These are phyloP conservation scores for Anthonomus grandis DNA, from an alignment of 1,140 invertebrate species.

Conservation along the genomic window DNA sequence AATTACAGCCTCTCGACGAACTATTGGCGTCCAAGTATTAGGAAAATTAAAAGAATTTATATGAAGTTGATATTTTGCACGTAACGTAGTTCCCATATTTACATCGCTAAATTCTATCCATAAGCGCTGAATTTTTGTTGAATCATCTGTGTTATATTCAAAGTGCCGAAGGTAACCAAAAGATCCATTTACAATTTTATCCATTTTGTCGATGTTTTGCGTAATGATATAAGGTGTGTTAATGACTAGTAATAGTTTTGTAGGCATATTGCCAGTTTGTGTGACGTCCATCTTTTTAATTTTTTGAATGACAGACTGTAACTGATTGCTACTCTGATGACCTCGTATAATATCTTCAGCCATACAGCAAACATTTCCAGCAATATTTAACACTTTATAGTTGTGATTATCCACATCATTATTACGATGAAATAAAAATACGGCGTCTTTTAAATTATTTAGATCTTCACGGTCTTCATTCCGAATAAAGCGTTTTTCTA, in stretches of 20 bases:
- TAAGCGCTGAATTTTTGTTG: neutral
- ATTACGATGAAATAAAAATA: too few relatives aligned
- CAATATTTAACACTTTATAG: too few relatives aligned
- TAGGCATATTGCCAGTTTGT: too few relatives aligned
- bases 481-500: neutral
- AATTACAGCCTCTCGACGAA: neutral
- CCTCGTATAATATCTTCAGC: neutral
- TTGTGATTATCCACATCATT: conserved; percentile 3
- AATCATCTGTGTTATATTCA: neutral
- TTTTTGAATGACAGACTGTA: too few relatives aligned
- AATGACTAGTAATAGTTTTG: too few relatives aligned
- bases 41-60: too few relatives aligned
- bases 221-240: neutral
- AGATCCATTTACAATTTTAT: too few relatives aligned
- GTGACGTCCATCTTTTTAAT: too few relatives aligned
- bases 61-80: too few relatives aligned
- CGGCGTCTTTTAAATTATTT: neutral
- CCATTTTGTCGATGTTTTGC: too few relatives aligned
- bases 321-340: neutral
- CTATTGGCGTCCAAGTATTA: neutral
- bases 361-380: too few relatives aligned
- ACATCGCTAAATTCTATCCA: neutral
- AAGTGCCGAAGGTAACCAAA: too few relatives aligned
- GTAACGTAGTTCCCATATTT: neutral
- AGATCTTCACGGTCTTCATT: neutral